These are phyloP conservation scores for Canis aureus DNA, from an alignment of 2,113 vertebrate species.

Conservation along the genomic window DNA sequence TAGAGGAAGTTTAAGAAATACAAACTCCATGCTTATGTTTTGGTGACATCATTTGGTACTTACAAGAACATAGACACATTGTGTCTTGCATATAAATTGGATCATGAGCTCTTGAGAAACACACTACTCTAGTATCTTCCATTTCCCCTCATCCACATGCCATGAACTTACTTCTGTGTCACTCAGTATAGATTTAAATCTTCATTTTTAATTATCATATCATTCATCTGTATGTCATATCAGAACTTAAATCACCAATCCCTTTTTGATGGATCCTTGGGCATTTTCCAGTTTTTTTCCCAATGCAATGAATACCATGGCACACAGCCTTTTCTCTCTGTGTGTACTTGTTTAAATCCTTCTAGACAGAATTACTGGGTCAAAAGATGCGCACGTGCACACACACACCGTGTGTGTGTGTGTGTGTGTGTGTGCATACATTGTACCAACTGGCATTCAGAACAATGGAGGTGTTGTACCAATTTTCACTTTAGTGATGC, in stretches of 20 bases:
- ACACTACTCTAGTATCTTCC: not conserved
- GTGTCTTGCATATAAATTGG: no score
- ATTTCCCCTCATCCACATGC: not conserved
- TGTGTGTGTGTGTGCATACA: not conserved
- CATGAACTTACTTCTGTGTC: not conserved
- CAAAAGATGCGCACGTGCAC: not conserved
- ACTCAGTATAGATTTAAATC: not conserved
- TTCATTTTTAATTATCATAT: not conserved
- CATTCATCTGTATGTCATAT: not conserved
- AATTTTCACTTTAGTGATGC: not conserved
- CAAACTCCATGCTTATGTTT: not conserved
- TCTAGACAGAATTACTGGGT: not conserved
- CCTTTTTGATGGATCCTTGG: not conserved
- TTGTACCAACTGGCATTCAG: not conserved
- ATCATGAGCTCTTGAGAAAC: not conserved
- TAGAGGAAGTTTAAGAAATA: not conserved
- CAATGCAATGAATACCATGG: not conserved
- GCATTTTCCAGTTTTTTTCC: not conserved
- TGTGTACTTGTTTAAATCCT: not conserved
- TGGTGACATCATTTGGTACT: not conserved
- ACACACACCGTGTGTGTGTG: no score
- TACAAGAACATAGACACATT: not conserved
- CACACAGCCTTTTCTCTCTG: no score
- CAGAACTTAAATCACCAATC: not conserved
- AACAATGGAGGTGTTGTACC: not conserved